Conservation (phyloP, 2,888 invertebrate species). For the Dynastes grantii region DNA sequence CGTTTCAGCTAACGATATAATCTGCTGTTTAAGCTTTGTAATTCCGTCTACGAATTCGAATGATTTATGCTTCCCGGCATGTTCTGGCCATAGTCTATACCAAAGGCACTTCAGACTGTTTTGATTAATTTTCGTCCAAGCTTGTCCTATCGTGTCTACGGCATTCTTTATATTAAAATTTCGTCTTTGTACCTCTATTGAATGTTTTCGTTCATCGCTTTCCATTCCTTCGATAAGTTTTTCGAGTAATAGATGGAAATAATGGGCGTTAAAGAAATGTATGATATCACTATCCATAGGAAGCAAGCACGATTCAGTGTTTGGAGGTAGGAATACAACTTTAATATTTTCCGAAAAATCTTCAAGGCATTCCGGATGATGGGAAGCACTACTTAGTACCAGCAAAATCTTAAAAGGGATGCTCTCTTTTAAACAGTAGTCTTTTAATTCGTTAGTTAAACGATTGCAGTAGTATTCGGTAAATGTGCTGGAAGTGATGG, state of each 20-base stretch:
- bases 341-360: constrained; percentile 39
- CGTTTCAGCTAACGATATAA: constrained; percentile 8
- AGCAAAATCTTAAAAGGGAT: constrained; percentile 35
- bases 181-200: neutral
- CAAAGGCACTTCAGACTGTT: constrained; percentile 28
- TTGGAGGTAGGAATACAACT: constrained; percentile 27
- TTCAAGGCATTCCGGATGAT: constrained; percentile 39
- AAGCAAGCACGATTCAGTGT: constrained; percentile 19
- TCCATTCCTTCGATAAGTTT: constrained; percentile 20
- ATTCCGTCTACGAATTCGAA: constrained; percentile 25
- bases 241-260: constrained; percentile 29
- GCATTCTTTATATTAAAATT: constrained; percentile 24
- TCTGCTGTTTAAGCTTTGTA: constrained; percentile 22
- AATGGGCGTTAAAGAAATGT: constrained; percentile 17
- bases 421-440: constrained; percentile 30
- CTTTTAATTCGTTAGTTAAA: constrained; percentile 37
- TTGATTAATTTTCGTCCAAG: constrained; percentile 26
- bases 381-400: constrained; percentile 4
- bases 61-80: constrained; percentile 23
- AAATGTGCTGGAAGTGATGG: constrained; percentile 22
- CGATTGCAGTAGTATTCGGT: constrained; percentile 38
- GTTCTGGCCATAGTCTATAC: constrained; percentile 36
- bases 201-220: neutral
- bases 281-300: constrained; percentile 25
- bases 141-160: constrained; percentile 32